phyloP scores from a whole-genome alignment of 2,797 vertebrate species.

The Sebastes vulpes region DNA sequence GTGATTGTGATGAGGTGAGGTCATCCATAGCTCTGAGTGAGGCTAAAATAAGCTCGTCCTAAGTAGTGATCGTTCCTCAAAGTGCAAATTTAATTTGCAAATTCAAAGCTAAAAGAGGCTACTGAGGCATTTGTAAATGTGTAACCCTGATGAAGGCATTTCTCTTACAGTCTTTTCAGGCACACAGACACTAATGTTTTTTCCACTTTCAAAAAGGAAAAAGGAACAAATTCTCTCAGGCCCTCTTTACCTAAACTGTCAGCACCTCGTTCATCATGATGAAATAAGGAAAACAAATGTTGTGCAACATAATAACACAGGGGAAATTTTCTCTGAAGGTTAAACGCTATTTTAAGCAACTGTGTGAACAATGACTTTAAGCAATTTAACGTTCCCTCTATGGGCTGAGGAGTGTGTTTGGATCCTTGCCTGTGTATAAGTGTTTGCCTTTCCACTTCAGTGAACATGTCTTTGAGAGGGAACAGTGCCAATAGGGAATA shows the following conservation, averaged over 20 bases:
- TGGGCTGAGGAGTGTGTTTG: conserved; percentile 14
- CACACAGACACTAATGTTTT: conserved; percentile 4
- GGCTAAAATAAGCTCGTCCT: background rate
- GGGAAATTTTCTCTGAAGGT: conserved; percentile 39
- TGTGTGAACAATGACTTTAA: conserved; percentile 23
- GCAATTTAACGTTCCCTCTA: background rate
- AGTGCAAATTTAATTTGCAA: background rate
- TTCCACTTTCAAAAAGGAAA: conserved; percentile 15
- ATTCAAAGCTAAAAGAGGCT: background rate
- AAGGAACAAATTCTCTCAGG: conserved; percentile 27
- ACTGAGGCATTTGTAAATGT: conserved; percentile 29
- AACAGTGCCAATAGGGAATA: conserved; percentile 11
- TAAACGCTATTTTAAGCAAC: conserved; percentile 57
- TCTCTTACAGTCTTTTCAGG: conserved; percentile 12
- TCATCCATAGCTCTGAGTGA: background rate
- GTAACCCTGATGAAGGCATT: background rate
- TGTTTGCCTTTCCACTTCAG: conserved; percentile 14
- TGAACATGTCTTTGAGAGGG: conserved; percentile 9
- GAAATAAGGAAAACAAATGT: conserved; percentile 56
- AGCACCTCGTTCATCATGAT: conserved; percentile 55
- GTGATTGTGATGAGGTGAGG: background rate
- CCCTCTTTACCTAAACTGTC: conserved; percentile 51
- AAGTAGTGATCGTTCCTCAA: conserved; percentile 2
- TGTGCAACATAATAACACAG: conserved; percentile 24
- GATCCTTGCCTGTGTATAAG: background rate